Conservation (phyloP, 2,888 invertebrate species). For the Omphaloscelis lunosa region DNA sequence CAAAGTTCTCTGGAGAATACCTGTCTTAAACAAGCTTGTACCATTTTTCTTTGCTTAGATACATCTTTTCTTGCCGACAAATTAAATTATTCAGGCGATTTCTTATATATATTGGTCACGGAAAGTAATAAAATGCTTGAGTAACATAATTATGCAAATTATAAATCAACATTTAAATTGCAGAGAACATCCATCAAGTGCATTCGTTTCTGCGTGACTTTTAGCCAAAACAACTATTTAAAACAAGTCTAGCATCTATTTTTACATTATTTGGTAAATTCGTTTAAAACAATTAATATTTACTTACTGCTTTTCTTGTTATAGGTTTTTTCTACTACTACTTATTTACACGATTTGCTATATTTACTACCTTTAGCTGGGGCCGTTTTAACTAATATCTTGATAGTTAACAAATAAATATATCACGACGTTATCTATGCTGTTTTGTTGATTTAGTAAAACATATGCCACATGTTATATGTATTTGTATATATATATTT, state of each 20-base stretch:
- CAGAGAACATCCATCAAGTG: not conserved
- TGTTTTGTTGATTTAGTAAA: constrained; percentile 11
- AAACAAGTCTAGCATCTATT: not conserved
- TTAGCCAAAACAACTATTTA: not conserved
- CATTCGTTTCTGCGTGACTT: not conserved
- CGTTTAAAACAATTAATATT: not conserved
- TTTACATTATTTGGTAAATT: not conserved
- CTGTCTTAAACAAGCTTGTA: constrained; percentile 50
- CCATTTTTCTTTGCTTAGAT: constrained; percentile 46
- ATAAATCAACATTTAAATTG: not conserved
- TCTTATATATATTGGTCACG: constrained; percentile 7
- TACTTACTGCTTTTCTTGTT: not conserved
- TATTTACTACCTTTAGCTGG: constrained; percentile 5
- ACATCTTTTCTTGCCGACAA: constrained; percentile 46
- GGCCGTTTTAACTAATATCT: constrained; percentile 23
- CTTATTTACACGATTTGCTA: not conserved
- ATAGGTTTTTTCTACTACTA: not conserved
- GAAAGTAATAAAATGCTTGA: not conserved
- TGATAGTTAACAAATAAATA: constrained; percentile 24
- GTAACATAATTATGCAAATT: not conserved
- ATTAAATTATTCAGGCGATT: constrained; percentile 35
- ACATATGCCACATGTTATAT: not conserved
- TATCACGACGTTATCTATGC: constrained; percentile 16
- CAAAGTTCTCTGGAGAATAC: constrained; percentile 51
- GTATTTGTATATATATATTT: no score